Evolutionary conservation across 2,888 invertebrate species (phyloP).

Genomic region (Amorpha juglandis): DNA sequence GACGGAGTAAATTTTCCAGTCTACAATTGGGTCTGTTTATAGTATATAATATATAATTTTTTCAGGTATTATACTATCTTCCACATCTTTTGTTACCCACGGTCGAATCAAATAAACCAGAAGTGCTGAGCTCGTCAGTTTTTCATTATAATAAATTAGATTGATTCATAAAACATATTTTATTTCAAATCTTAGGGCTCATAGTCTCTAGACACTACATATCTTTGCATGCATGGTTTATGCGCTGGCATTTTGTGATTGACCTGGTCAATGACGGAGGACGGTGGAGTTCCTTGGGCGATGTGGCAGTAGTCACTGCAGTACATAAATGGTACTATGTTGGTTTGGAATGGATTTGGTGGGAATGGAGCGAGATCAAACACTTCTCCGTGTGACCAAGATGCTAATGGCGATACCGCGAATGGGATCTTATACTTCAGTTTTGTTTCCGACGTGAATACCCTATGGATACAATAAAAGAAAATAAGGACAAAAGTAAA

Average conservation of each 20-base stretch:
- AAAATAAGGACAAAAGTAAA: not conserved
- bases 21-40: no score
- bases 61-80: slow-evolving; percentile 8
- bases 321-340: slow-evolving; percentile 78
- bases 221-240: slow-evolving; percentile 51
- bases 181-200: slow-evolving; percentile 25
- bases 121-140: not conserved
- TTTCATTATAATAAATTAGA: not conserved
- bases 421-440: slow-evolving; percentile 68
- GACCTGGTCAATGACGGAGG: slow-evolving; percentile 67
- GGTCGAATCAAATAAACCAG: slow-evolving; percentile 6
- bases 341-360: slow-evolving; percentile 76
- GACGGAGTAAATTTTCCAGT: no score
- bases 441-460: slow-evolving; percentile 70
- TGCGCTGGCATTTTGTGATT: slow-evolving; percentile 54
- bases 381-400: slow-evolving; percentile 67
- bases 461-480: slow-evolving; percentile 50
- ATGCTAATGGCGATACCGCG: slow-evolving; percentile 58
- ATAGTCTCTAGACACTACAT: slow-evolving; percentile 63
- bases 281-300: slow-evolving; percentile 68
- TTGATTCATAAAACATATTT: not conserved
- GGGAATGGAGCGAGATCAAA: slow-evolving; percentile 70
- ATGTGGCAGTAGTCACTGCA: slow-evolving; percentile 78
- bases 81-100: not conserved
- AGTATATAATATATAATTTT: not conserved